Evolutionary conservation across 2,113 vertebrate species (phyloP), one percentile per base, ranked within the genome.

Genomic region (Lagopus leucura): DNA sequence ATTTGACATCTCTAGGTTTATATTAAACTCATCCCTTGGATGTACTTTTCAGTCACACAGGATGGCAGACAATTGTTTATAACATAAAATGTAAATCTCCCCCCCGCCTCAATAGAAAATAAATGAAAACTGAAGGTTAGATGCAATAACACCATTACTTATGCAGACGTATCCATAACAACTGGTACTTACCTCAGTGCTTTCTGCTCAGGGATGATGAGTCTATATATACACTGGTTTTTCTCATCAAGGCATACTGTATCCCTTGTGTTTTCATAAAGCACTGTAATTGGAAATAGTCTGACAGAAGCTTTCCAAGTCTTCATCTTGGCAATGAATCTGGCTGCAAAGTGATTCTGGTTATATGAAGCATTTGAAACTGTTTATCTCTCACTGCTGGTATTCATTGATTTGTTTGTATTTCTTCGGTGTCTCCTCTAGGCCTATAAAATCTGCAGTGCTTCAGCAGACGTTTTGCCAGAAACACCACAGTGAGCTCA

Each of bases 401-500:
- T 93, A 94, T 78, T 82, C 95, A 82, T 50, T 95, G 97, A 95
- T 96, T 96, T 97, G 97, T 98, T 97, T 97, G 94, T 97, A 54
- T 96, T 97, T 96, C 84, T 64, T 90, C 93, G 70, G 82, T 81
- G 88, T 88, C 95, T 97, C 95, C 84, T 72, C 81, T 82, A 93
- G 54, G 60, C 89, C 89, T 94, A 50, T 97, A 97, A 98, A 97
- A 97, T 90, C 84, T 45, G 60, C 82, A 84, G 28, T 85, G 36
- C 70, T 87, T 61, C 69, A 92, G 83, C 65, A 66, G 93, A 79
- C 73, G 13, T 85, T 92, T 72, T 95, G 93, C 77, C 92, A 28
- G 13, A 87, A 93, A 76, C 82, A 89, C 60, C 54, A 58, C 86
- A 78, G 10, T 58, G 58, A 95, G 73, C 65, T 74, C 90, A 92